Conservation (phyloP, 2,888 invertebrate genomes). For the Agrypnus murinus region DNA sequence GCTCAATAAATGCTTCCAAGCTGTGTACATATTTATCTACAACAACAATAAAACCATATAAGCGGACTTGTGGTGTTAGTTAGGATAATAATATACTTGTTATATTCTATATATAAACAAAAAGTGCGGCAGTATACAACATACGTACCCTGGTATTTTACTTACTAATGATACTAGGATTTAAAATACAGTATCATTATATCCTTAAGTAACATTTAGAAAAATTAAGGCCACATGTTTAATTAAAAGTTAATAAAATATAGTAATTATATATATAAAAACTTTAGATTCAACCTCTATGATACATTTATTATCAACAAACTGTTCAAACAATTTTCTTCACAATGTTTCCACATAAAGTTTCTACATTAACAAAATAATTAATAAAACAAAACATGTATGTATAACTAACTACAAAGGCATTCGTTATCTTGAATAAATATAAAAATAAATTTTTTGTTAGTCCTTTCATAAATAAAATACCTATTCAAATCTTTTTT, state of each 20-base stretch:
- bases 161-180: conserved; percentile 31
- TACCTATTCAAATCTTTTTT: background rate
- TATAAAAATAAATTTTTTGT: conserved; percentile 31
- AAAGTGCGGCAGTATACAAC: conserved; percentile 56
- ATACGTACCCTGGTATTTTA: conserved; percentile 56
- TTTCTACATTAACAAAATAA: conserved; percentile 6
- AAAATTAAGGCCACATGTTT: conserved; percentile 50
- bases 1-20: conserved; percentile 70
- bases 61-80: conserved; percentile 31
- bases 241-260: conserved; percentile 20
- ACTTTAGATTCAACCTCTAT: conserved; percentile 25
- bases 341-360: background rate
- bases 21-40: conserved; percentile 67
- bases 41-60: conserved; percentile 55
- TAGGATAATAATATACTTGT: background rate
- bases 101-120: conserved; percentile 9
- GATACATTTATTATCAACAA: conserved; percentile 26
- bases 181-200: conserved; percentile 34
- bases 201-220: conserved; percentile 30
- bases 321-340: conserved; percentile 1
- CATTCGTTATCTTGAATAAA: conserved; percentile 22
- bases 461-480: conserved; percentile 2
- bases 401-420: conserved; percentile 6
- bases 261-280: conserved; percentile 9
- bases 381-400: background rate